Evolutionary conservation across 2,797 vertebrate genomes (phyloP).

Genomic region (Nothura maculosa): DNA sequence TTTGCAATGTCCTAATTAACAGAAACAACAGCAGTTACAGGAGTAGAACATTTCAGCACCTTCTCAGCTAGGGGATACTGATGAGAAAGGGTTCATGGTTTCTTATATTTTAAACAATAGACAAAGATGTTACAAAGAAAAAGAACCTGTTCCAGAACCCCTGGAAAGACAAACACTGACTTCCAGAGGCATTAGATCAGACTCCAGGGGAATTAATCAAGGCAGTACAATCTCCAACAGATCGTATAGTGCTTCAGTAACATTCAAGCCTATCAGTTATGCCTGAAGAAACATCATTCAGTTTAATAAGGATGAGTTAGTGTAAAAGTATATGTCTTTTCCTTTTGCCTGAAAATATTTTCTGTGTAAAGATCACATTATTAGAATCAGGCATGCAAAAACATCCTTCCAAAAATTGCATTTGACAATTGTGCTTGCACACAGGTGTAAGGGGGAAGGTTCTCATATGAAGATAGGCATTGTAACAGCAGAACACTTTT

Average conservation of each 20-base stretch:
- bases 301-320: background rate
- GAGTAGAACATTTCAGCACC: background rate
- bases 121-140: background rate
- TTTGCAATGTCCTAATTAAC: slow-evolving; percentile 13
- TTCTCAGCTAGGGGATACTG: background rate
- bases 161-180: background rate
- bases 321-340: background rate
- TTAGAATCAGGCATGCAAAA: background rate
- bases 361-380: background rate
- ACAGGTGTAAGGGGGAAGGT: background rate
- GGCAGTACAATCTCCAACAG: background rate
- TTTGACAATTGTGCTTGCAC: background rate
- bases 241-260: background rate
- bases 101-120: background rate
- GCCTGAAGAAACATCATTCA: background rate
- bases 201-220: background rate
- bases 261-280: background rate
- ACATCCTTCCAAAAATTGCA: background rate
- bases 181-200: background rate
- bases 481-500: background rate
- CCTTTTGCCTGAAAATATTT: background rate
- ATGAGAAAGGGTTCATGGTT: background rate
- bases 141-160: background rate
- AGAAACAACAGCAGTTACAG: background rate
- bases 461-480: background rate